Percentiles rank a stretch among this genome's conserved stretches.
These are phyloP conservation scores for Nansenia antarctica DNA, from an alignment of 2,113 vertebrate genomes.

Conservation along the genomic window DNA sequence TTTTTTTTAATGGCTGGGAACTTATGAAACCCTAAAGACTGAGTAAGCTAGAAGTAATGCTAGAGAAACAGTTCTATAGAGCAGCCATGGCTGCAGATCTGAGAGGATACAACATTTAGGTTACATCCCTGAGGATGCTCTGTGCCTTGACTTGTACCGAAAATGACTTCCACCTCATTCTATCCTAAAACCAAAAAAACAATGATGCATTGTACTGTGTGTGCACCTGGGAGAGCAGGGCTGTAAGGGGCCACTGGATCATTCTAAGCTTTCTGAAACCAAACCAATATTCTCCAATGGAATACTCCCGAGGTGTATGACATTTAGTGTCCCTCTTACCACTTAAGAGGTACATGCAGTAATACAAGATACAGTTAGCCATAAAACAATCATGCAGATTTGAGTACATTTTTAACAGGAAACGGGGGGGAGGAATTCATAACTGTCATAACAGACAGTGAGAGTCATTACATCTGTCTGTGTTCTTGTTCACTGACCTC, in stretches of 20 bases:
- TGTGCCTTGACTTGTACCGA: slow-evolving; percentile 33
- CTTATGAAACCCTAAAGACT: slow-evolving; percentile 19
- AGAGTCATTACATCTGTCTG: neutral
- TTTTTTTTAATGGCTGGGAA: neutral
- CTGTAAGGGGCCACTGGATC: neutral
- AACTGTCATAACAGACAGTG: neutral
- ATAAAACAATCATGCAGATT: neutral
- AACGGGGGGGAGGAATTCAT: neutral
- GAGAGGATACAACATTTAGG: slow-evolving; percentile 59
- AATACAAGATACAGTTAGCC: neutral
- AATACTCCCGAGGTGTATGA: too few relatives aligned
- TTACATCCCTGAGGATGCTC: slow-evolving; percentile 54
- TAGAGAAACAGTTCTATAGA: slow-evolving; percentile 15
- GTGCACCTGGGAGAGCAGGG: neutral
- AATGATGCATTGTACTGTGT: slow-evolving; percentile 34
- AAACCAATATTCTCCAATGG: neutral
- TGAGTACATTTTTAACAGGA: neutral
- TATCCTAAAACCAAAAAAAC: slow-evolving; percentile 25
- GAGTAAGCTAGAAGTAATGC: slow-evolving; percentile 35
- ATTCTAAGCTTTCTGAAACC: neutral
- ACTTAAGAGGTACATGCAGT: neutral
- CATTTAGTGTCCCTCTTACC: neutral
- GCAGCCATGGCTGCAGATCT: slow-evolving; percentile 29
- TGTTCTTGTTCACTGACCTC: slow-evolving; percentile 7
- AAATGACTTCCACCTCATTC: slow-evolving; percentile 42